These are phyloP conservation scores for Emberiza fucata DNA, from an alignment of 2,113 vertebrate species.

Conservation along the genomic window DNA sequence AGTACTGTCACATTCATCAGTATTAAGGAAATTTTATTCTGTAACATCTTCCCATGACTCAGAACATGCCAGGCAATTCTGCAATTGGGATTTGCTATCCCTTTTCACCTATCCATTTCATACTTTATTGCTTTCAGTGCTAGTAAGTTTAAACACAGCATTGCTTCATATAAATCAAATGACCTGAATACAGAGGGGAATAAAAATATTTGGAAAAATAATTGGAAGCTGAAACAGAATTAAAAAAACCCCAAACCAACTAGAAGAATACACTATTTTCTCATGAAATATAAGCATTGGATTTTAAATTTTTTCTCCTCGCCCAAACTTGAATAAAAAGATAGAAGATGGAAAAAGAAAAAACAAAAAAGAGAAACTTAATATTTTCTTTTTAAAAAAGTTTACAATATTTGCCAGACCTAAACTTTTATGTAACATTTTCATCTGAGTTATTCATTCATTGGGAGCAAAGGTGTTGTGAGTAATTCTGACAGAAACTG, in stretches of 20 bases:
- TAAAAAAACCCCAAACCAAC: neutral
- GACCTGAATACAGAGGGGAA: neutral
- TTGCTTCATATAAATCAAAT: neutral
- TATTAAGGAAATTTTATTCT: constrained; percentile 27
- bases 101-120: neutral
- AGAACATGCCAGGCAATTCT: neutral
- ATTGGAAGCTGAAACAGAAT: neutral
- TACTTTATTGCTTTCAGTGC: neutral
- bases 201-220: neutral
- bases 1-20: constrained; percentile 7
- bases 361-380: neutral
- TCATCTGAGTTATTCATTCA: neutral
- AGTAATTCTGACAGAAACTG: neutral
- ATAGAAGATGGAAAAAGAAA: neutral
- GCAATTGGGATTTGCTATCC: neutral
- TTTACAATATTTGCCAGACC: neutral
- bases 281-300: neutral
- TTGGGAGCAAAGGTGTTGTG: neutral
- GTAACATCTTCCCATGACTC: neutral
- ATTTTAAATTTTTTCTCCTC: neutral
- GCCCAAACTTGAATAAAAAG: neutral
- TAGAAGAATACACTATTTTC: neutral
- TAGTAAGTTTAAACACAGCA: neutral
- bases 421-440: neutral
- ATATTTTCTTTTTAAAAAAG: neutral